Base-by-base conservation (phyloP, 2,888 invertebrate species). In the Cremastobaeus sp. region DNA sequence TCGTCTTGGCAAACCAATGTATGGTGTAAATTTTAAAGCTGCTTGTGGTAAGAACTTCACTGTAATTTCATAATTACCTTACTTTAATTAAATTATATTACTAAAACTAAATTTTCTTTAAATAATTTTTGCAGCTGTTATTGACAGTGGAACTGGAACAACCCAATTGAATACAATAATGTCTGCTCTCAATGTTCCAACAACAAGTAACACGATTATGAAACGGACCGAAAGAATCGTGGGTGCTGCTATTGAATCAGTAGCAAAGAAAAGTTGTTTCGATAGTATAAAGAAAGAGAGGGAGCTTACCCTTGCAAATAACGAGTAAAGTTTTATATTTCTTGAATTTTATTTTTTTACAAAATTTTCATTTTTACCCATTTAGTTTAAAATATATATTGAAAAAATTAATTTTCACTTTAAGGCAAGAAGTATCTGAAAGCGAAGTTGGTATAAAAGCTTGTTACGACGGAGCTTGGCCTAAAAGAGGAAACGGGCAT, bases 151-250 rank as follows among this genome's bases (percentile, higher is more conserved):
- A 12, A 50, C 2, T 11, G 50, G 35, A 4, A 18, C 18, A n/a
- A 35, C 35, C 9, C 50, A 50, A 17, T 18, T 50, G 9, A 50
- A 50, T 50, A 50, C 35, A 20, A 20, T 50, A 9, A 35, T 50
- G 14, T 35, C 50, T n/a, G 50, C 34, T 3, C 4, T 50, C 0
- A 50, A 50, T 32, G 21, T 50, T 20, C 35, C 50, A 20, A 15
- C 4, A 6, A 21, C 32, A 12, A 35, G 35, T 11, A 8, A 32
- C 9, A 14, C 2, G 4, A 9, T 45, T 5, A 14, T 45, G 14
- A 45, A 45, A 45, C 20, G 21, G 1, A 14, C 2, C 15, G 45
- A 45, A 45, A 12, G 15, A 25, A 45, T 11, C 12, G 15, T 25
- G 14, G 45, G 28, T 14, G 2, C 6, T 8, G 28, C 45, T 14